Evolutionary conservation across 2,888 invertebrate species (phyloP), one percentile per base, ranked within the genome.

Genomic region (Drosophila parthenogenetica): DNA sequence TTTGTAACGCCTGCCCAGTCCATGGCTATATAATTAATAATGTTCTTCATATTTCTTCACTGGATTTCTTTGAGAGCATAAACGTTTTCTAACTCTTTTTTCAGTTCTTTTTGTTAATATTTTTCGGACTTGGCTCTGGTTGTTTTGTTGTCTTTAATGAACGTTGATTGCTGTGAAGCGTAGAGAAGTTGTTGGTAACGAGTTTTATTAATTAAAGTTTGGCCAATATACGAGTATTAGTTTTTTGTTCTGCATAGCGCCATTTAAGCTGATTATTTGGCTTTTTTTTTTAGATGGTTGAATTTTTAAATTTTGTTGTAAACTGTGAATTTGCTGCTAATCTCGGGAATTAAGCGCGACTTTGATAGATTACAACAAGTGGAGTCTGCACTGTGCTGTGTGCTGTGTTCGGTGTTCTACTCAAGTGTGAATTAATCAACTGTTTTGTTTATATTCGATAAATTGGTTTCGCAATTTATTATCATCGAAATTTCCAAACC

Each of bases 201-300:
- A 85, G 82, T 73, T 73, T 69, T 85, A 71, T 80, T 82, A 82
- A 85, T 85, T 78, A 78, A 82, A 82, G 70, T 76, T 54, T 55
- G 32, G 54, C 54, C 43, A 43, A 50, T 35, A 35, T 4, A 35
- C 13, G 13, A 35, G 5, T 43, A 22, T 16, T 16, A 43, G n/a
- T 58, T 48, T 32, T 22, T 39, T 13, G 13, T 43, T 48, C 14
- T 10, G 25, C 39, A 39, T 51, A 49, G 74, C 71, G 68, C 69
- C 64, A 67, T 75, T 61, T 73, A 78, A 81, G 69, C 76, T 55
- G 75, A 61, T 75, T 54, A 67, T 13, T 58, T 51, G 29, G 25
- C 45, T 14, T 19, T 29, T 29, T 29, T 75, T 54, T 63, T 13
- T 58, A 49, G 22, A 22, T 42, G 10, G 40, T 8, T 32, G 43